phyloP scores from a whole-genome alignment of 2,113 vertebrate genomes.

The Astatoreochromis straeleni region DNA sequence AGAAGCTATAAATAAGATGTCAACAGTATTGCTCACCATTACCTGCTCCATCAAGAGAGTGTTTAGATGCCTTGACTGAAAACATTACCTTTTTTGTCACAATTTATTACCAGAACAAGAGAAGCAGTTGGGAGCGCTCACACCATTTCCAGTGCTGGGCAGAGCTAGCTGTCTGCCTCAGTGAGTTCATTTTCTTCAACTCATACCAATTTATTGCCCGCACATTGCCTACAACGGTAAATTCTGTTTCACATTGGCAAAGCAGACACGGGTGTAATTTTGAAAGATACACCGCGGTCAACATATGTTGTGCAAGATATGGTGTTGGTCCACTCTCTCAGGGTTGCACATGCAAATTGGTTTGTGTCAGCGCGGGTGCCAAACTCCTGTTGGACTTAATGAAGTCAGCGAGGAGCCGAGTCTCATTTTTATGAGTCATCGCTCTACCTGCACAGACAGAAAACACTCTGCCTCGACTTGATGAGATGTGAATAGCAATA shows the following conservation, averaged over 20 bases:
- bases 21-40: constrained; percentile 34
- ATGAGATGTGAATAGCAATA: constrained; percentile 30
- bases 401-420: constrained; percentile 3
- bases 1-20: constrained; percentile 40
- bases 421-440: constrained; percentile 31
- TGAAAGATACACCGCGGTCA: not conserved
- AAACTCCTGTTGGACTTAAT: constrained; percentile 30
- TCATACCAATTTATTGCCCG: not conserved
- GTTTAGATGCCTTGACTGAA: constrained; percentile 37
- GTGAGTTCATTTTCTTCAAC: constrained; percentile 28
- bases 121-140: constrained; percentile 27
- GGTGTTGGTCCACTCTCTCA: not conserved
- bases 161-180: not conserved
- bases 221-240: not conserved
- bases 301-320: not conserved
- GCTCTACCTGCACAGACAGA: constrained; percentile 14
- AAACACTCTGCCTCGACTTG: not conserved
- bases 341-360: constrained; percentile 18
- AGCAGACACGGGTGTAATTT: not conserved
- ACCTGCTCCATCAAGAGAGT: constrained; percentile 36
- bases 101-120: constrained; percentile 46
- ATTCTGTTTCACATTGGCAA: constrained; percentile 13
- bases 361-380: constrained; percentile 1
- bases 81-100: constrained; percentile 16
- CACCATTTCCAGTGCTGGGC: not conserved